phyloP scores from a whole-genome alignment of 2,797 vertebrate species.

The Sternotherus odoratus region DNA sequence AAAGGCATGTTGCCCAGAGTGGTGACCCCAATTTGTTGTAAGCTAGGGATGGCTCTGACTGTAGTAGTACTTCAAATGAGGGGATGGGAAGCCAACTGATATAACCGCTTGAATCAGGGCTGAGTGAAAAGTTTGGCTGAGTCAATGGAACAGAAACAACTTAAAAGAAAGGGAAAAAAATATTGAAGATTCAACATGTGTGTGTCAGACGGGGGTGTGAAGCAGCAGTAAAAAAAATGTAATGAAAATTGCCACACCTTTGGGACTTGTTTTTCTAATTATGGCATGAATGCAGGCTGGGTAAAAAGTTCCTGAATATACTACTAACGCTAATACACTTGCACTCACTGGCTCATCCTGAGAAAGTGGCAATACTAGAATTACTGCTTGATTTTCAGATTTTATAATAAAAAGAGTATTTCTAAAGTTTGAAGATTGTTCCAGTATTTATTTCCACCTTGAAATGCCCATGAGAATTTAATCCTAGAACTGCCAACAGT shows the following conservation, averaged over 20 bases:
- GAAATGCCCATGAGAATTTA: background rate
- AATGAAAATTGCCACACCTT: background rate
- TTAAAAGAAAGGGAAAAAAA: background rate
- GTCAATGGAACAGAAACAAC: background rate
- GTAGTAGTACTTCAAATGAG: background rate
- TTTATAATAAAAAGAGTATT: background rate
- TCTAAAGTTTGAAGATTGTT: background rate
- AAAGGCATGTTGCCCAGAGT: too few species aligned
- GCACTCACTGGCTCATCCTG: background rate
- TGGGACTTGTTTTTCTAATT: accelerated
- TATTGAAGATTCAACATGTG: background rate
- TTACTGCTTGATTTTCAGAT: background rate
- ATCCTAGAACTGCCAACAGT: background rate
- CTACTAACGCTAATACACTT: accelerated
- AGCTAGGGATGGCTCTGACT: background rate
- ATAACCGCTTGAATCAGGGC: accelerated
- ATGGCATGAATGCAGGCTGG: background rate
- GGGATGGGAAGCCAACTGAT: background rate
- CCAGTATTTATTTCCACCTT: background rate
- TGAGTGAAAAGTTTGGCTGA: background rate
- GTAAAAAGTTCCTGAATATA: background rate
- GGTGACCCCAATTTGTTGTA: too few species aligned
- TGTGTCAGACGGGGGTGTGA: background rate
- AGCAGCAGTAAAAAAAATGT: background rate
- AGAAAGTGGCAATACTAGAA: background rate